Conservation (phyloP, 2,888 invertebrate species). For the Sminthurides aquaticus region DNA sequence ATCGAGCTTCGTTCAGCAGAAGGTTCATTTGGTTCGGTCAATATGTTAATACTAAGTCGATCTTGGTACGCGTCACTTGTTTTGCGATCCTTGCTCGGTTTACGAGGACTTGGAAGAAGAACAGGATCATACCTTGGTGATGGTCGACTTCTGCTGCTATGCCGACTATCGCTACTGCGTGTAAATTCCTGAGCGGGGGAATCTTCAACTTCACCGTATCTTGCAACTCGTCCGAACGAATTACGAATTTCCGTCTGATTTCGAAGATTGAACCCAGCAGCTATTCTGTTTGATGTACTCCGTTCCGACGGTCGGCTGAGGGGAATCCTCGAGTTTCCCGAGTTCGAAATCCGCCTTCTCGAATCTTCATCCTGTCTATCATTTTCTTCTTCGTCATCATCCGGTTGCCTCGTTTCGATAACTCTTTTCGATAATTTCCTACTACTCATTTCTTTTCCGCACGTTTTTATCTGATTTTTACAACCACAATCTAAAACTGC, state of each 20-base stretch:
- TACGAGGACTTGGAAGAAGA: neutral
- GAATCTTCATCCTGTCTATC: neutral
- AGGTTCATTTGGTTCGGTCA: neutral
- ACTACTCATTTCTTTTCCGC: neutral
- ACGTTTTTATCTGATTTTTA: neutral
- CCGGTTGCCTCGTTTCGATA: neutral
- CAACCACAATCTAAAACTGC: too few relatives aligned
- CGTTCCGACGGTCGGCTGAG: neutral
- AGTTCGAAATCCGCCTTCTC: neutral
- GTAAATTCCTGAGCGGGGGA: neutral
- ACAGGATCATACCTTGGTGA: neutral
- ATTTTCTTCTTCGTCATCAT: neutral
- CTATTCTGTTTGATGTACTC: neutral
- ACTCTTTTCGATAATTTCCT: neutral
- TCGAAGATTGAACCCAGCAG: neutral
- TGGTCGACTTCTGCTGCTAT: neutral
- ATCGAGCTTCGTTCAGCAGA: neutral
- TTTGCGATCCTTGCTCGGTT: neutral
- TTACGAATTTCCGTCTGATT: neutral
- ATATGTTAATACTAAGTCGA: neutral
- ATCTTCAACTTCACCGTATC: neutral
- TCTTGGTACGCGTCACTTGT: neutral
- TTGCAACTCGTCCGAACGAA: neutral
- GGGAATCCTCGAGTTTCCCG: neutral
- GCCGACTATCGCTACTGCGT: neutral